Base-by-base conservation (phyloP, 2,888 invertebrate species). In the Linnaemya tessellans region DNA sequence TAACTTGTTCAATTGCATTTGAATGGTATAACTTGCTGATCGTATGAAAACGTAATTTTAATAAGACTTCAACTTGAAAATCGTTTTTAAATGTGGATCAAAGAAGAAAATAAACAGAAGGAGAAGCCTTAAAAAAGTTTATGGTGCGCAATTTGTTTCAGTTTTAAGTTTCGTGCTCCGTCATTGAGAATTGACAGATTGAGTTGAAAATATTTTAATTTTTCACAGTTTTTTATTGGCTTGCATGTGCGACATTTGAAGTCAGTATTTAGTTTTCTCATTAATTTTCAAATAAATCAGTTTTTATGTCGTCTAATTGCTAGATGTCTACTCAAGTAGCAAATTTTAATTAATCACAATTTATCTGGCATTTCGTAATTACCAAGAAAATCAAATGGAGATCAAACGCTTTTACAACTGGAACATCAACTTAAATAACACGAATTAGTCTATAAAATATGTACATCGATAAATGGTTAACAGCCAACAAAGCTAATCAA, bases 311-410 rank as follows among this genome's bases (percentile, higher is more conserved):
- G n/a, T 62, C 49, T 62, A 77, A 4, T 49, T 58, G 58, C 5
- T 46, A 58, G 1, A 38, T 49, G 30, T 49, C 13, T 5, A 18
- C 5, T 7, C 30, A 35, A 51, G 22, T 56, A 43, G 20, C 43
- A 43, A 3, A 65, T 41, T 67, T 58, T 58, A 77, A 77, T 77
- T 65, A 77, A 77, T 67, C 46, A 49, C 35, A 67, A 30, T 67
- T 67, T 58, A 58, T 58, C 35, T 58, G 41, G 46, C 11, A 49
- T 65, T 67, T 58, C 49, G n/a, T 56, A 65, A 65, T 65, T 60
- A 60, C 22, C 43, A 25, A 46, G 0, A 43, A 71, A 58, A 30
- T 46, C 3, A 70, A 58, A 18, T 41, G 43, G 20, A 71, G 58
- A 46, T 43, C 25, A 49, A 38, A 38, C 46, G 58, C 20, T 35